Base-by-base conservation (phyloP, 2,113 vertebrate species). In the Telmatochromis bifrenatus region DNA sequence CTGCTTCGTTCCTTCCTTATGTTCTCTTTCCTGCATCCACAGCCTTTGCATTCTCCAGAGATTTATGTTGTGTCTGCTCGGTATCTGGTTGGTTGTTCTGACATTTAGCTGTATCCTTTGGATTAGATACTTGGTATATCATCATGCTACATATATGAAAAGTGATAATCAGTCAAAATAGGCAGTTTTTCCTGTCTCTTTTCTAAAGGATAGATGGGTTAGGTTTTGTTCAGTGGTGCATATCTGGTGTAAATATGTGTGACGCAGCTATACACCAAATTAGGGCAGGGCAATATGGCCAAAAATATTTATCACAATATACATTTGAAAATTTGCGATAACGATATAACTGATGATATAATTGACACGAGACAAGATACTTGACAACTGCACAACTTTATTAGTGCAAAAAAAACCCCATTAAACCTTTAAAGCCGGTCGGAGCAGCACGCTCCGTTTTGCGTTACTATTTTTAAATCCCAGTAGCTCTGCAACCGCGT, bases 381-480 rank as follows among this genome's bases (percentile, higher is more conserved):
- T 28, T 58, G 2, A 58, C 23, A 58, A 58, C 55, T 58, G 0
- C 55, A 4, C 13, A 9, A 15, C 55, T 58, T 28, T 58, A 58
- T 58, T 58, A 28, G 7, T 15, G 55, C 13, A 58, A 56, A 4
- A n/a, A n/a, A n/a, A n/a, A n/a, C 54, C 0, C 54, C 53, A 55
- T 0, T 23, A 3, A 55, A 2, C 2, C 11, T 55, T 55, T 13
- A 55, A 7, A 55, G 0, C 53, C 10, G 6, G 53, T 23, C 2
- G 0, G n/a, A 12, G n/a, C 3, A n/a, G n/a, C n/a, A n/a, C n/a
- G 10, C 10, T 54, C 0, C 0, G 2, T 23, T 55, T 55, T 55
- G 21, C 4, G 1, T 2, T 23, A 55, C 1, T 55, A 55, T 4
- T 13, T 55, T 26, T 13, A 26, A 55, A 55, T 55, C 21, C 11